Conservation (phyloP, 2,797 vertebrate species). For the Dicrostonyx torquatus region DNA sequence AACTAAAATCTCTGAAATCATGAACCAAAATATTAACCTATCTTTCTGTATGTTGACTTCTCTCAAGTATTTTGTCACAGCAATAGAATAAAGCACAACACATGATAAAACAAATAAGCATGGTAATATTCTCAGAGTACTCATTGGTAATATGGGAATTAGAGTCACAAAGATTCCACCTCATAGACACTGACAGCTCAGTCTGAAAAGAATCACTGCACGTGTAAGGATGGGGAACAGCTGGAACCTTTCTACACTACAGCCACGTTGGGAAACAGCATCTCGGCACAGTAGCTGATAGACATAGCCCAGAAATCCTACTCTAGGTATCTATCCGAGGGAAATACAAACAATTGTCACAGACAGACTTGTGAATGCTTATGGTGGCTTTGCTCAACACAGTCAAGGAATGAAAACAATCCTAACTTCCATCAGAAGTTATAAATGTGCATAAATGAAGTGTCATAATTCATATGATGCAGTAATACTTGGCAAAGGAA, state of each 20-base stretch:
- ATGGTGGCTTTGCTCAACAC: background rate
- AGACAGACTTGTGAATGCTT: slow-evolving; percentile 34
- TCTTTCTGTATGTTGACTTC: background rate
- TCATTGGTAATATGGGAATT: slow-evolving; percentile 14
- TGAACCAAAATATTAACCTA: background rate
- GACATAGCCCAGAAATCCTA: background rate
- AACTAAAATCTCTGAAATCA: background rate
- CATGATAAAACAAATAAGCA: slow-evolving; percentile 22
- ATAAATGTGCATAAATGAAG: background rate
- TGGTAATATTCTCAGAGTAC: background rate
- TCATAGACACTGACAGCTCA: background rate
- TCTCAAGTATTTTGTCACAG: background rate
- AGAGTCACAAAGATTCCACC: background rate
- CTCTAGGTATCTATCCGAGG: background rate
- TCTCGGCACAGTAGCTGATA: background rate
- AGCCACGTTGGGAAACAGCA: background rate
- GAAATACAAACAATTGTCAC: background rate
- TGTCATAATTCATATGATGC: background rate
- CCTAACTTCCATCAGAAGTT: background rate
- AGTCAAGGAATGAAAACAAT: slow-evolving; percentile 18
- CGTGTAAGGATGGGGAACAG: background rate
- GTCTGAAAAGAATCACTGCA: background rate
- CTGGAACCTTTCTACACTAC: background rate
- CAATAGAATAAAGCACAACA: background rate
- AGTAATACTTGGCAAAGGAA: background rate